Evolutionary conservation across 2,113 vertebrate species (phyloP), one percentile per base, ranked within the genome.

Genomic region (Recurvirostra avosetta): DNA sequence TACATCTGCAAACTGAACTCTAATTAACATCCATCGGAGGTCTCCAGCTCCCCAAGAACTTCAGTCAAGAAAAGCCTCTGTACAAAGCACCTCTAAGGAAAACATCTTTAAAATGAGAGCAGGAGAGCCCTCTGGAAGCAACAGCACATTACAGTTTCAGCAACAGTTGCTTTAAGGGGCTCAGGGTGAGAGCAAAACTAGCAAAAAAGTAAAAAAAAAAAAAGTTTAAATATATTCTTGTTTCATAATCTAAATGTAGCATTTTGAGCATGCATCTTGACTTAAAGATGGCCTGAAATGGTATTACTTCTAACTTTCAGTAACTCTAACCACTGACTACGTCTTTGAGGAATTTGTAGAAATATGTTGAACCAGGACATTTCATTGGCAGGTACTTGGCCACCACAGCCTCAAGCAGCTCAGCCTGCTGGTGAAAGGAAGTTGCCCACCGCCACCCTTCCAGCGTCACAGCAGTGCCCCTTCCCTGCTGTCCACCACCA

Each of bases 11-110:
- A 92, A 91, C 65, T 84, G 90, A 97, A 95, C 92, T 96, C 91
- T 94, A 97, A 95, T 97, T 97, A 97, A 86, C 71, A 92, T 96
- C 92, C 77, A 94, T 96, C 7, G 36, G 74, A 94, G 71, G 92
- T 96, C 95, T 97, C 91, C 89, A 96, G 83, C 90, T 97, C 91
- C 92, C 95, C 63, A 65, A 95, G 78, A 97, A 90, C 91, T 94
- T 94, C 86, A 90, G 87, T 91, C 83, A 92, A 88, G 74, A 66
- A 76, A 90, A 92, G 71, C 81, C 94, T 94, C 85, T 70, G 49
- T 65, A 74, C 80, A 94, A 92, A 97, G 74, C 63, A 91, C 52
- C 83, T 95, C 52, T 15, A 77, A 96, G 91, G 74, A 92, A 93
- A 91, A 84, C 15, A 77, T 58, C 65, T 96, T 88, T 81, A 83